Evolutionary conservation across 1,140 invertebrate genomes (phyloP), one percentile per base, ranked within the genome.

Genomic region (Homarus americanus): DNA sequence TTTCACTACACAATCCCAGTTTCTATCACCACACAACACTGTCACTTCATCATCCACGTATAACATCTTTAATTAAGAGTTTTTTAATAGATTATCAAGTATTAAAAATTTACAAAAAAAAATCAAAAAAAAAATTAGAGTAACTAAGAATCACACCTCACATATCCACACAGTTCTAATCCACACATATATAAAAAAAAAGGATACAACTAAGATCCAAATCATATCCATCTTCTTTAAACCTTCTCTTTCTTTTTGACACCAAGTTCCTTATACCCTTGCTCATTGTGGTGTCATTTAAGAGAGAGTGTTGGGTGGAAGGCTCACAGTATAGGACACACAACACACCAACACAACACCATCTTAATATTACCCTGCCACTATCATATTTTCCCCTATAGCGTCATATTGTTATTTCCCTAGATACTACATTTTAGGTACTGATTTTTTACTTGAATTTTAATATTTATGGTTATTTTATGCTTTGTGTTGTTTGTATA

Each of bases 231-330:
- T 96, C 95, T 93, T 94, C 94, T 88, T 95, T 94, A 92, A 95
- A 95, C 84, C 95, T 94, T 76, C 95, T 93, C 92, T 96, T 95
- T 93, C 96, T 96, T 92, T 95, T 95, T 12, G 95, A 95, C 38
- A 96, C 95, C 58, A 95, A 93, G 82, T 83, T 90, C 15, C 87
- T 63, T 82, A 90, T 90, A 15, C 87, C 87, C 82, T 90, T 90
- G 53, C 87, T 90, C 87, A 90, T 90, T 20, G 87, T 90, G 58
- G 80, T 44, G 87, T 83, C 87, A 90, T 83, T 58, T 40, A 73
- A 84, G 87, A 63, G 9, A 69, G 49, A 36, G 58, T 58, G n/a
- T 40, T 32, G 58, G 44, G 66, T 28, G 63, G 36, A 28, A 76
- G 53, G 28, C 44, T 10, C n/a, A 32, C 76, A 0, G 38, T n/a